A percentile compares a stretch with the other conserved stretches of the same genome.
These are phyloP conservation scores for Lasioglossum villosulum DNA, from an alignment of 2,888 invertebrate species.

Conservation along the genomic window DNA sequence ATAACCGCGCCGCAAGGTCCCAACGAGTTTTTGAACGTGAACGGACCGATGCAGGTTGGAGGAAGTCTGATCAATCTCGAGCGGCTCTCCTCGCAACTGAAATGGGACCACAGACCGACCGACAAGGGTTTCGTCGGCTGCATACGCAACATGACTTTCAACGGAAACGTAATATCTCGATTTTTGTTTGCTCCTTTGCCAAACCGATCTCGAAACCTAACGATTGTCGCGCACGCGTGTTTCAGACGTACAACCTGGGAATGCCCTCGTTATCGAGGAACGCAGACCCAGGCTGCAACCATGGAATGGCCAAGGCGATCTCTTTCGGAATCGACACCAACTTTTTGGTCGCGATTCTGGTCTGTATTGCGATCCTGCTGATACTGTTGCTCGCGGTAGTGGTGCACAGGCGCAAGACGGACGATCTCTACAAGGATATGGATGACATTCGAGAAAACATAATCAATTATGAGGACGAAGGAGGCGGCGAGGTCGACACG, in stretches of 20 bases:
- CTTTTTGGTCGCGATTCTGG: slow-evolving; percentile 95
- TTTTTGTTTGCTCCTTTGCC: not conserved
- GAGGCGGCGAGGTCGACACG: slow-evolving; percentile 98
- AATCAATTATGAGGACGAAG: slow-evolving; percentile 98
- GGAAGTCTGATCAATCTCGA: slow-evolving; percentile 89
- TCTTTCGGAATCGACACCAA: slow-evolving; percentile 94
- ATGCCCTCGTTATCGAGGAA: slow-evolving; percentile 90
- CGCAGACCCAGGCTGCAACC: slow-evolving; percentile 91
- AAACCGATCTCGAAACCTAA: not conserved
- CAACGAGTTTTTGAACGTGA: slow-evolving; percentile 92
- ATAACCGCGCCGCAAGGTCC: slow-evolving; percentile 89
- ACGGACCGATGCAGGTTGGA: slow-evolving; percentile 95
- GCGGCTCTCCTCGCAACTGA: slow-evolving; percentile 87
- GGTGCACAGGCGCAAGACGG: slow-evolving; percentile 94
- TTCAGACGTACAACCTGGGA: slow-evolving; percentile 94
- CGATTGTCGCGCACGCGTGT: slow-evolving; percentile 9
- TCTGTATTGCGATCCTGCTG: slow-evolving; percentile 93
- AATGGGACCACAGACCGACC: slow-evolving; percentile 90
- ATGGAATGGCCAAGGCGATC: slow-evolving; percentile 90
- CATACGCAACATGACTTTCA: slow-evolving; percentile 95
- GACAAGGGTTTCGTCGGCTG: slow-evolving; percentile 93
- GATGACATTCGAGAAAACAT: slow-evolving; percentile 99
- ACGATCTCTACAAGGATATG: slow-evolving; percentile 95
- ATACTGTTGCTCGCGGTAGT: slow-evolving; percentile 95
- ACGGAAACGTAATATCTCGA: slow-evolving; percentile 86